Evolutionary conservation across 2,888 invertebrate genomes (phyloP), one percentile per base, ranked within the genome.

Genomic region (Lottia gigantea): DNA sequence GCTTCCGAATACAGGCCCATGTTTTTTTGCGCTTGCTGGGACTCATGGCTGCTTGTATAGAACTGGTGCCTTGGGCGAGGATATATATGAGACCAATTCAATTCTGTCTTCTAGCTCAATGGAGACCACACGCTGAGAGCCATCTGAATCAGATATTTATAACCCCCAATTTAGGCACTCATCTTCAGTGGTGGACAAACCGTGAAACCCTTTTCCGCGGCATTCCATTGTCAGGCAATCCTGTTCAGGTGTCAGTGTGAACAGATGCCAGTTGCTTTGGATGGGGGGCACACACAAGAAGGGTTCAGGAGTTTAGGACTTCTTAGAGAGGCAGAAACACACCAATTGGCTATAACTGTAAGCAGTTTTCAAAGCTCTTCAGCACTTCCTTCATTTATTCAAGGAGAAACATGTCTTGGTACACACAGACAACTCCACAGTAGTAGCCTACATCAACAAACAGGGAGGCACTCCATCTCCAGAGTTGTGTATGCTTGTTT

Each of bases 391-490:
- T 55, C 19, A 55, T 55, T 23, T 19, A n/a, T 7, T 55, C 11
- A 11, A 19, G 19, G 12, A 2, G 19, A 19, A 23, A 19, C n/a
- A 12, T 55, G 55, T 55, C 19, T n/a, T 55, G 19, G 55, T 55
- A 19, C 55, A 55, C 23, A 55, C 55, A n/a, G 55, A 55, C 55
- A 55, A 55, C 3, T 55, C 55, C 23, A 55, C 55, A 55, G 55
- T 55, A 19, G 55, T 55, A 55, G 49, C 49, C n/a, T 55, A 55
- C n/a, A 55, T 55, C 16, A 55, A 55, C 49, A 55, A 55, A 19
- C 16, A n/a, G 19, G 49, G 49, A 19, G 49, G 49, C n/a, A 55
- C 49, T 11, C 49, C n/a, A 8, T 55, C 49, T 19, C 49, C 49
- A 11, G 49, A 55, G 6, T 19, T 55, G 49, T 55, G 49, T 15